These are phyloP conservation scores for Pelochelys cantorii DNA, from an alignment of 2,797 vertebrate species.

Conservation along the genomic window DNA sequence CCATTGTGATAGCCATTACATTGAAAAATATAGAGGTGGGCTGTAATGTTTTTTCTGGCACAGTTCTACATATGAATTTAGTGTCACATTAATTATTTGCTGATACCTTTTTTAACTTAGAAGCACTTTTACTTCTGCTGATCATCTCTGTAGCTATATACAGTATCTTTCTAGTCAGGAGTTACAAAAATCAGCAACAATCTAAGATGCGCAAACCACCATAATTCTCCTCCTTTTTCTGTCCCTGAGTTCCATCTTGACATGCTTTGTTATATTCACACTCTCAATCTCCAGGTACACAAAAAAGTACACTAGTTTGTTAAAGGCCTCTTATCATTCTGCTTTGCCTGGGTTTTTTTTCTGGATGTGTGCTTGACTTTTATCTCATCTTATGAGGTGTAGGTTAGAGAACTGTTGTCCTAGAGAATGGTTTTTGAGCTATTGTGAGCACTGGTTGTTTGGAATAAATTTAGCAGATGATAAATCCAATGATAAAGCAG, in stretches of 20 bases:
- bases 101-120: constrained; percentile 35
- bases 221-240: neutral
- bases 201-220: neutral
- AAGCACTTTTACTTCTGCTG: constrained; percentile 31
- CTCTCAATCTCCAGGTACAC: constrained; percentile 8
- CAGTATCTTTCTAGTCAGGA: constrained; percentile 37
- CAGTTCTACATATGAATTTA: neutral
- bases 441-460: constrained; percentile 21
- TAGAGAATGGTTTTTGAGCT: constrained; percentile 30
- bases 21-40: neutral
- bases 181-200: neutral
- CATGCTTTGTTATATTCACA: constrained; percentile 35
- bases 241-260: constrained; percentile 8
- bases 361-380: neutral
- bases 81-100: constrained; percentile 49
- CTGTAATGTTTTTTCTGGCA: constrained; percentile 26
- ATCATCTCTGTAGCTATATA: constrained; percentile 30
- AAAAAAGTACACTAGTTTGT: constrained; percentile 5
- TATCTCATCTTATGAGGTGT: neutral
- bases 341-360: constrained; percentile 25
- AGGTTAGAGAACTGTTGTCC: neutral
- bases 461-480: constrained; percentile 31
- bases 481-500: neutral
- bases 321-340: constrained; percentile 18
- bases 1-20: neutral